Base-by-base conservation (phyloP, 2,888 invertebrate genomes). In the Oscheius sp. region DNA sequence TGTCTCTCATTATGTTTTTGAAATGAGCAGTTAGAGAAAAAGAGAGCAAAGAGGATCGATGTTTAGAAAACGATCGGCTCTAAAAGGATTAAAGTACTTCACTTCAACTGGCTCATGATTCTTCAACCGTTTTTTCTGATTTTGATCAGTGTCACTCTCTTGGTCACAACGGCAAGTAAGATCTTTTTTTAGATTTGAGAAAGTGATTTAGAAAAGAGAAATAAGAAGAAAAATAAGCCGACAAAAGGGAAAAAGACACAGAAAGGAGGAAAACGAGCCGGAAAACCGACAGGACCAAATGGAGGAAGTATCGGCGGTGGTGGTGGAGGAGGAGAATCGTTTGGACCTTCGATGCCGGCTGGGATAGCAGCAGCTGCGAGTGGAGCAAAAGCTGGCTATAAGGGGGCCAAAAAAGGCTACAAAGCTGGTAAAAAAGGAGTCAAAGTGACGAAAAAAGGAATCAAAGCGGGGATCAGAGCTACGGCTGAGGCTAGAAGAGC, bases 341-440 rank as follows among this genome's bases (percentile, higher is more conserved):
- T 6, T 3, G n/a, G 10, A 27, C 27, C 27, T 15, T 8, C 20
- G 1, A 15, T 42, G 45, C 42, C 42, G n/a, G 25, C 61, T 10
- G 61, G 61, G 27, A 12, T 61, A 8, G n/a, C 23, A 12, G 27
- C 42, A 61, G 61, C 61, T 15, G 45, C 17, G 2, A 33, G 8
- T 12, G 52, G 52, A 3, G 52, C 27, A 10, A 29, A 52, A 27
- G 29, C n/a, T 25, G 52, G 29, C 8, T 29, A 52, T 12, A 23
- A 25, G 29, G 61, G 61, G 29, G 61, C 45, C 25, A 61, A 20
- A 27, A 45, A n/a, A 17, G 45, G 45, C 20, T 25, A 45, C 42
- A 61, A 45, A 17, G 58, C 37, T 1, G 39, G 37, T 17, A 61
- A 61, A 29, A 61, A 61, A 27, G 61, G 45, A 61, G 45, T 45